phyloP scores from a whole-genome alignment of 1,140 invertebrate species.

The Chironomus striatipennis region DNA sequence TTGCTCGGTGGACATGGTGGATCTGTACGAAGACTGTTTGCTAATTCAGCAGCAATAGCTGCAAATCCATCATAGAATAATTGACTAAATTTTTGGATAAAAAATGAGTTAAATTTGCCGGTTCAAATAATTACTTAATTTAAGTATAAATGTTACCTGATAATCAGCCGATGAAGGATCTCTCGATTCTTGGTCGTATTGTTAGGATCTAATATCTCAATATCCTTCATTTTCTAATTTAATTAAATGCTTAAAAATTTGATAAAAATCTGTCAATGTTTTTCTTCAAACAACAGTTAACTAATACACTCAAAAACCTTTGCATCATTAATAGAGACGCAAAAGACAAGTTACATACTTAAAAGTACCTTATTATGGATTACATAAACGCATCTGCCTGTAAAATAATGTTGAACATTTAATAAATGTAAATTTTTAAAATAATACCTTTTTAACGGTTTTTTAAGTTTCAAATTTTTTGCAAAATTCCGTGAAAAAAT shows the following conservation, averaged over 20 bases:
- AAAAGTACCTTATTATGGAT: no score
- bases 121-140: constrained; percentile 8
- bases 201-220: constrained; percentile 53
- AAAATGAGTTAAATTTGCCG: constrained; percentile 19
- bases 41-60: constrained; percentile 73
- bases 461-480: no score
- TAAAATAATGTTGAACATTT: no score
- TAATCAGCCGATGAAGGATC: constrained; percentile 74
- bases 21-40: constrained; percentile 73
- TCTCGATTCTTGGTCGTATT: constrained; percentile 76
- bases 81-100: constrained; percentile 51
- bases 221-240: constrained; percentile 44
- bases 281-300: background rate
- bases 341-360: no score
- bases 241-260: background rate
- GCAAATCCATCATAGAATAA: constrained; percentile 91
- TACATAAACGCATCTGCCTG: no score
- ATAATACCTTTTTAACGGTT: no score
- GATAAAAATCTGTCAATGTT: background rate
- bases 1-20: constrained; percentile 93
- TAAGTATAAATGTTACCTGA: constrained; percentile 54
- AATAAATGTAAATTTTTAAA: no score
- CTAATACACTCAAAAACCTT: no score
- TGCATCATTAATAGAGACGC: no score
- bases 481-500: no score